Evolutionary conservation across 2,888 invertebrate species (phyloP).

Genomic region (Elysia crispata): DNA sequence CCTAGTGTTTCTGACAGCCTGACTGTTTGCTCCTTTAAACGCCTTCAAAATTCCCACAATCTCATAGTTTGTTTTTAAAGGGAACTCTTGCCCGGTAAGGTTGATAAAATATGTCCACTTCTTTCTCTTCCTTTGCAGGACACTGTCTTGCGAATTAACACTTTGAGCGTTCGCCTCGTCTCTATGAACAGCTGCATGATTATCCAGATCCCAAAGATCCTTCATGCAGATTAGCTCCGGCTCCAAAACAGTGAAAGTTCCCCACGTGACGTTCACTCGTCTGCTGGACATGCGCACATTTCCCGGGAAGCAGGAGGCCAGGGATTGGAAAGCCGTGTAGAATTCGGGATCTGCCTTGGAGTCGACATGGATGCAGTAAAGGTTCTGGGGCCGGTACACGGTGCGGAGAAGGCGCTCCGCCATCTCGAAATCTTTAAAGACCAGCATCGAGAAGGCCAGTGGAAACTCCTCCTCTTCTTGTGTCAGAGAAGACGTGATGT

Average conservation of each 20-base stretch:
- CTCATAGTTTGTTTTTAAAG: conserved; percentile 71
- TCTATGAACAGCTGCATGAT: too few relatives aligned
- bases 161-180: too few relatives aligned
- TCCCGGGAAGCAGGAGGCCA: conserved; percentile 63
- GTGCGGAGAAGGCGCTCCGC: conserved; percentile 65
- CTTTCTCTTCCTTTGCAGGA: too few relatives aligned
- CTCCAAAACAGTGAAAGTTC: conserved; percentile 65
- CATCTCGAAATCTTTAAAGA: conserved; percentile 63
- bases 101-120: conserved; percentile 65
- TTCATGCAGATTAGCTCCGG: conserved; percentile 69
- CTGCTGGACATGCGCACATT: conserved; percentile 67
- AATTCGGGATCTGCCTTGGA: conserved; percentile 57
- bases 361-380: conserved; percentile 75
- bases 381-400: conserved; percentile 73
- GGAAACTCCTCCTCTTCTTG: conserved; percentile 63
- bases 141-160: too few relatives aligned
- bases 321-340: conserved; percentile 54
- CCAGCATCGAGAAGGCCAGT: conserved; percentile 66
- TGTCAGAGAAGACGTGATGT: conserved; percentile 51
- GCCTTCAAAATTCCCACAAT: conserved; percentile 67
- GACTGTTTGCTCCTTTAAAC: conserved; percentile 69
- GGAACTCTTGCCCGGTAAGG: conserved; percentile 73
- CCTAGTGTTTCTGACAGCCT: conserved; percentile 49
- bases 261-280: conserved; percentile 61
- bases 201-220: conserved; percentile 63